phyloP scores from a whole-genome alignment of 2,888 invertebrate genomes.

The Ochropleura plecta region DNA sequence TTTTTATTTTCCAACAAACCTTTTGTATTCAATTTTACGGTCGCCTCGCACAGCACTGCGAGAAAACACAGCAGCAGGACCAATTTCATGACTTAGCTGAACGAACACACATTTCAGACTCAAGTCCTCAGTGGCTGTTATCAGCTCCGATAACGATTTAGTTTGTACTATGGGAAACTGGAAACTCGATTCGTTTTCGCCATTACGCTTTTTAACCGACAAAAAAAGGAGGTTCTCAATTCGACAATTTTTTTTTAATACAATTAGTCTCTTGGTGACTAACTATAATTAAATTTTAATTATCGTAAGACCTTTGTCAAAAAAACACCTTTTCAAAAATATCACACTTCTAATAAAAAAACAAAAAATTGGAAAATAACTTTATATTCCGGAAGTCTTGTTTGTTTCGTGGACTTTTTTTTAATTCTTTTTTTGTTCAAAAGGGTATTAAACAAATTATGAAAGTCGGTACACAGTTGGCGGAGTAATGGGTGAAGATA shows the following conservation, averaged over 20 bases:
- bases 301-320: neutral
- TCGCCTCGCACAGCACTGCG: constrained; percentile 20
- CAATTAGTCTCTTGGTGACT: neutral
- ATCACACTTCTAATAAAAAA: too few relatives aligned
- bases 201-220: neutral
- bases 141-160: constrained; percentile 33
- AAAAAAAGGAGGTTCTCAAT: too few relatives aligned
- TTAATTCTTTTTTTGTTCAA: too few relatives aligned
- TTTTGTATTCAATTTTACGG: neutral
- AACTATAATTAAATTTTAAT: neutral
- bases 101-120: constrained; percentile 23
- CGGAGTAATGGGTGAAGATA: too few relatives aligned
- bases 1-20: constrained; percentile 18
- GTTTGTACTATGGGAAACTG: constrained; percentile 18
- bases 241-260: too few relatives aligned
- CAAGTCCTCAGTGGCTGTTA: constrained; percentile 26
- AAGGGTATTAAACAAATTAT: too few relatives aligned
- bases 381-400: too few relatives aligned
- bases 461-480: too few relatives aligned
- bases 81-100: constrained; percentile 48
- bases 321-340: too few relatives aligned
- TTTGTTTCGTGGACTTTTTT: too few relatives aligned
- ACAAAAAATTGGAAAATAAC: too few relatives aligned
- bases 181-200: constrained; percentile 38
- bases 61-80: constrained; percentile 21